Base-by-base conservation (phyloP, 2,888 invertebrate genomes). In the Nasonia oneida region DNA sequence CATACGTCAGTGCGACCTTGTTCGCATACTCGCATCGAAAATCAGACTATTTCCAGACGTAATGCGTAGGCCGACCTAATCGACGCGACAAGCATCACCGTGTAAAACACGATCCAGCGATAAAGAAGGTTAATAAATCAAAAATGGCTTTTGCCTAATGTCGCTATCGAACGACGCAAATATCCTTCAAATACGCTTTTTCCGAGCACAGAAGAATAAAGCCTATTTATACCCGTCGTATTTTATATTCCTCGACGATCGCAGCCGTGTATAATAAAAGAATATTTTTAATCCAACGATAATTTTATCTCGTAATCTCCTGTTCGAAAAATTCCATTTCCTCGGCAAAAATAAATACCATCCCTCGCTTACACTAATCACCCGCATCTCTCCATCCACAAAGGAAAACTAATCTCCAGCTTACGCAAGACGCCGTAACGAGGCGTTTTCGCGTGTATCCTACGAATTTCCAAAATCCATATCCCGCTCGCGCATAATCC, bases 61-160 rank as follows among this genome's bases (percentile, higher is more conserved):
- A 70, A 76, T 50, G 67, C 75, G 75, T 50, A 50, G 53, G 64
- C 12, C 2, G 53, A 18, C n/a, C 70, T 84, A 84, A 84, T 84
- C 84, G 80, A 76, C 39, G 64, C n/a, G 80, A 80, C 80, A 80
- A 81, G 15, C 75, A 70, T 84, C 50, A 29, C 39, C 80, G 75
- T 75, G 84, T 70, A 76, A 75, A 84, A 75, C 74, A 80, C 74
- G 79, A 64, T 73, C 29, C 12, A 3, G 37, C 79, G 84, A 84
- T 78, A 79, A 78, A 61, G 61, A 15, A 2, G n/a, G 79, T 64
- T 57, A 83, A 77, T 83, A 57, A 71, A 78, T 83, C 78, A 78
- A 78, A 78, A 83, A 83, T 78, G 61, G 47, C 78, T 67, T 42
- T 23, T 42, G 71, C 73, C 42, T 33, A 29, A 57, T 74, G 73